Evolutionary conservation across 2,888 invertebrate genomes (phyloP).

Genomic region (Folsomia candida): DNA sequence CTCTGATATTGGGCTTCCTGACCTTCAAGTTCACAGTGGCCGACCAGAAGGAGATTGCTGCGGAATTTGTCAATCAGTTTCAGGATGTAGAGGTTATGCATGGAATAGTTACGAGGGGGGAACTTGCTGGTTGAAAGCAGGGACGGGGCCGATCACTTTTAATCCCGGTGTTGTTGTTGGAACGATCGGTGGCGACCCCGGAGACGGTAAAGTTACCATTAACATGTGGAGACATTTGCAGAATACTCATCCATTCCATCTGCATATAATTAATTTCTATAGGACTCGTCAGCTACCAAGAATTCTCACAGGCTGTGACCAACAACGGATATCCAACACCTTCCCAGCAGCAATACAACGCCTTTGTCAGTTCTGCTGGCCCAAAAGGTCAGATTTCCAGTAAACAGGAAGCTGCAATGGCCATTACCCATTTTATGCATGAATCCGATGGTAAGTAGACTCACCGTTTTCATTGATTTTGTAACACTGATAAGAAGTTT

Average conservation of each 20-base stretch:
- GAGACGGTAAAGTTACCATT: conserved; percentile 10
- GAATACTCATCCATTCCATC: background rate
- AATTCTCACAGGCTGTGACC: conserved; percentile 28
- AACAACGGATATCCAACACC: conserved; percentile 28
- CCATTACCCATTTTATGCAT: conserved; percentile 31
- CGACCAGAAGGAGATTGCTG: conserved; percentile 21
- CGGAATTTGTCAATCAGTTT: conserved; percentile 9
- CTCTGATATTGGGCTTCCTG: conserved; percentile 17
- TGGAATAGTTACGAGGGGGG: conserved; percentile 28
- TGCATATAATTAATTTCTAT: background rate
- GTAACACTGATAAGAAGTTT: no score
- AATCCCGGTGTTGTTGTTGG: conserved; percentile 12
- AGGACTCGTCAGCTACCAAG: conserved; percentile 9
- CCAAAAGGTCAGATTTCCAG: conserved; percentile 20
- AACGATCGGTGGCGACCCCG: conserved; percentile 13
- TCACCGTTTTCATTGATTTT: no score
- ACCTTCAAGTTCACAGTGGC: conserved; percentile 12
- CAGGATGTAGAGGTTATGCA: conserved; percentile 25
- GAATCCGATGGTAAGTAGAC: conserved; percentile 38
- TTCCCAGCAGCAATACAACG: conserved; percentile 14
- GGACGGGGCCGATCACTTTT: conserved; percentile 18
- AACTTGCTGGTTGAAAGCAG: conserved; percentile 32
- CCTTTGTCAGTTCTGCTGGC: conserved; percentile 15
- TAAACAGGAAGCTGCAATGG: conserved; percentile 38
- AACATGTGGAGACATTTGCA: background rate